phyloP scores from a whole-genome alignment of 2,113 vertebrate species.

The Bostrychus sinensis region DNA sequence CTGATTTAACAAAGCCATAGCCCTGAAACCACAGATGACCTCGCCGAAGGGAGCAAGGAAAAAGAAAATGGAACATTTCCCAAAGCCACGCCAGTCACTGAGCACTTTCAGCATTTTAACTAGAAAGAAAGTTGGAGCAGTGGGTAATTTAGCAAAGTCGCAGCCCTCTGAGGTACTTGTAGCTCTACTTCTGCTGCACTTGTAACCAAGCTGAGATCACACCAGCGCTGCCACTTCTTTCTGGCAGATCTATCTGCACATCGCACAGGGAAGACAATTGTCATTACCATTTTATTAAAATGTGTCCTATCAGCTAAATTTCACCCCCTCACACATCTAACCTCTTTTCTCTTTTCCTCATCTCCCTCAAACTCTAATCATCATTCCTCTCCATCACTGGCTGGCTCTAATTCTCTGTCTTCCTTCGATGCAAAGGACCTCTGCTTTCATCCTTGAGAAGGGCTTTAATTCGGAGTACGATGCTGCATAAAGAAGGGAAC shows the following conservation, averaged over 20 bases:
- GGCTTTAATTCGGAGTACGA: slow-evolving; percentile 80
- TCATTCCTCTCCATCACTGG: slow-evolving; percentile 73
- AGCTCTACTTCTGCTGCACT: slow-evolving; percentile 35
- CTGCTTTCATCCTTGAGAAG: slow-evolving; percentile 83
- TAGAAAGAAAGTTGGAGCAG: slow-evolving; percentile 42
- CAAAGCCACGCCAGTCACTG: slow-evolving; percentile 31
- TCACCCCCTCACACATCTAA: slow-evolving; percentile 47
- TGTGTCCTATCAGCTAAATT: slow-evolving; percentile 68
- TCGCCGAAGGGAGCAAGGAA: slow-evolving; percentile 50
- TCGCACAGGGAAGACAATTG: slow-evolving; percentile 67
- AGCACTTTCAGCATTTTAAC: slow-evolving; percentile 42
- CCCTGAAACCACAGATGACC: slow-evolving; percentile 54
- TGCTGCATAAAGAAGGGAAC: slow-evolving; percentile 71
- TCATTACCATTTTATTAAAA: slow-evolving; percentile 74
- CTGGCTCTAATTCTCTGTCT: slow-evolving; percentile 70
- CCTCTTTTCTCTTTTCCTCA: slow-evolving; percentile 39
- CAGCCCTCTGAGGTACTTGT: slow-evolving; percentile 51
- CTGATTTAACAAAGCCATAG: slow-evolving; percentile 46
- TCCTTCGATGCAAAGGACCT: slow-evolving; percentile 75
- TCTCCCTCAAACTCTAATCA: slow-evolving; percentile 65
- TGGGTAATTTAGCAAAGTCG: slow-evolving; percentile 48
- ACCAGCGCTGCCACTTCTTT: slow-evolving; percentile 31
- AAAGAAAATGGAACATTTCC: slow-evolving; percentile 31
- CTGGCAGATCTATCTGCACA: slow-evolving; percentile 48
- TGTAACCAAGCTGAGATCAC: slow-evolving; percentile 50